Base-by-base conservation (phyloP, 1,140 invertebrate genomes). In the Diploscapter pachys region DNA sequence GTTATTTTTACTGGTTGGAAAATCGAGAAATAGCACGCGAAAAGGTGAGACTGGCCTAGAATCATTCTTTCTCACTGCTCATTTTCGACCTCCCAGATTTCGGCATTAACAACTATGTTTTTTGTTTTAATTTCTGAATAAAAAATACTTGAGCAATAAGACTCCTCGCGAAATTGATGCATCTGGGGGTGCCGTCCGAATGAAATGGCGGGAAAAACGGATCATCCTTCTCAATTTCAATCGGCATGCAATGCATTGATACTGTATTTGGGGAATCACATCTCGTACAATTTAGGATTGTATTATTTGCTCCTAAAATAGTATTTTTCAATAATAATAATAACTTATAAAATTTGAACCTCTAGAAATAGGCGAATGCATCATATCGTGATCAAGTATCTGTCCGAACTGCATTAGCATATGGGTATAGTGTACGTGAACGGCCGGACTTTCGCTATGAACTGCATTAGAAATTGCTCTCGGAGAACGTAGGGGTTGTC, bases 161-260 rank as follows among this genome's bases (percentile, higher is more conserved):
- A 53, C 93, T 95, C 83, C 94, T 91, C 89, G 95, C 95, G 81
- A 94, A 96, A 4, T 93, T 92, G 85, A 96, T 93, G 83, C 94
- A 96, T 73, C 94, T 89, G 54, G 91, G 89, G 68, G 90, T 89
- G 3, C 93, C 93, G 3, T 91, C 91, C 0, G 91, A 91, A 5
- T 91, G 89, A 13, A 49, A 48, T 0, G 92, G 88, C 71, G 86
- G 80, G 84, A 89, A 90, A 81, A 86, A 88, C 4, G 89, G 89
- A 85, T 90, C 89, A 59, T 85, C 86, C n/a, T 85, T 72, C 0
- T 90, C 89, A 53, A 90, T 87, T 5, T 82, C 80, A 71, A 90
- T 90, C 2, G 89, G 89, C 73, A 88, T 87, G 78, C 89, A 90
- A 79, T 90, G 81, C 49, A 82, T 78, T 2, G 85, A 83, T 31